These are phyloP conservation scores for Ischnura elegans DNA, from an alignment of 2,888 invertebrate genomes.

Conservation along the genomic window DNA sequence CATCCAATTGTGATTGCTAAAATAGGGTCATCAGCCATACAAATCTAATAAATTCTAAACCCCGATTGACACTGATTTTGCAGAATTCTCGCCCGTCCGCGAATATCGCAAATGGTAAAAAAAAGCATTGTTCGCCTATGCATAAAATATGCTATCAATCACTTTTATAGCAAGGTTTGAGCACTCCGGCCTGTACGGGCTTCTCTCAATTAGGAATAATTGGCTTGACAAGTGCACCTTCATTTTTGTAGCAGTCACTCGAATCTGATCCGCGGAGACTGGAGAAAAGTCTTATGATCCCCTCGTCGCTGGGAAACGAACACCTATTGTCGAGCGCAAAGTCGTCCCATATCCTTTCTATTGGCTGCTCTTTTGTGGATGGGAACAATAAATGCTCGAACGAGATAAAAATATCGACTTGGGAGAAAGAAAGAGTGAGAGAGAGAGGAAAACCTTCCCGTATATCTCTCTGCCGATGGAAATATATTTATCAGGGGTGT, in stretches of 20 bases:
- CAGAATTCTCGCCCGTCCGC: too few relatives aligned
- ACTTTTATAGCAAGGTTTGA: too few relatives aligned
- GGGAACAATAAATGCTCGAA: conserved; percentile 20
- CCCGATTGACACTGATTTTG: too few relatives aligned
- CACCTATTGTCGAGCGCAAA: not conserved
- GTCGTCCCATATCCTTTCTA: not conserved
- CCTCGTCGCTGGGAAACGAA: not conserved
- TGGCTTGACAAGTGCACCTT: not conserved
- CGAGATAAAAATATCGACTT: conserved; percentile 25
- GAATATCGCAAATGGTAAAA: too few relatives aligned
- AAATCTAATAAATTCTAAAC: too few relatives aligned
- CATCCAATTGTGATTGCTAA: too few relatives aligned
- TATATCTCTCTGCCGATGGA: not conserved
- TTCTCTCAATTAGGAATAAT: not conserved
- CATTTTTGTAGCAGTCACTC: too few relatives aligned
- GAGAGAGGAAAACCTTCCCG: not conserved
- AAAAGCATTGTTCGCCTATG: too few relatives aligned
- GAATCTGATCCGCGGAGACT: not conserved
- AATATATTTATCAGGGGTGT: not conserved
- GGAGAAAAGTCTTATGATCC: not conserved
- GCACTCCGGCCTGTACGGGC: too few relatives aligned
- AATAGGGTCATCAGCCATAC: too few relatives aligned
- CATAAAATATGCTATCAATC: too few relatives aligned
- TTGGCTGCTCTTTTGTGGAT: conserved; percentile 1
- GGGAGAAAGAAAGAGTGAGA: not conserved